Conservation (phyloP, 37 sponge, comb jelly and placozoan species). For the Petrosia ficiformis region DNA sequence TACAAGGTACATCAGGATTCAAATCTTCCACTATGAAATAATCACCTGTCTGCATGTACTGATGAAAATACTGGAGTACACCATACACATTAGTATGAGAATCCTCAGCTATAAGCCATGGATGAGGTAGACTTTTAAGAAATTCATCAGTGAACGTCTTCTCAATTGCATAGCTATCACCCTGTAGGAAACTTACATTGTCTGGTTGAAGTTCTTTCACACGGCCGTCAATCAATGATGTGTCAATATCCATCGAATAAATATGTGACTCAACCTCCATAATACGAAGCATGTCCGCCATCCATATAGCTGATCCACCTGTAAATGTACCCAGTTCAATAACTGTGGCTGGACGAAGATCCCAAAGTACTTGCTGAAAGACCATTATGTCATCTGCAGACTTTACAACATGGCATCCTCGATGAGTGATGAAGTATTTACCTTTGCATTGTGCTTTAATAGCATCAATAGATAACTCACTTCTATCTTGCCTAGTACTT, state of each 20-base stretch:
- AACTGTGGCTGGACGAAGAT: slow-evolving; percentile 44
- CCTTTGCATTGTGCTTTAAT: slow-evolving; percentile 1
- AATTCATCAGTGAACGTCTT: slow-evolving; percentile 32
- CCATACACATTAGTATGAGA: slow-evolving; percentile 36
- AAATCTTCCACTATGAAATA: slow-evolving; percentile 66
- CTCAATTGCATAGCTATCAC: slow-evolving; percentile 43
- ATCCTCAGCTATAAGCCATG: slow-evolving; percentile 65
- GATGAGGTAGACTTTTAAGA: slow-evolving; percentile 34
- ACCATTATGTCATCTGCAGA: slow-evolving; percentile 76
- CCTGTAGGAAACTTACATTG: slow-evolving; percentile 50
- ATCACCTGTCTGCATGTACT: slow-evolving; percentile 45
- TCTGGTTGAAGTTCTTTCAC: slow-evolving; percentile 31
- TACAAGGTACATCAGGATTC: slow-evolving; percentile 10
- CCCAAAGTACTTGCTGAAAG: slow-evolving; percentile 32
- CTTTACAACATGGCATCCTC: slow-evolving; percentile 43
- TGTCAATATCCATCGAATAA: slow-evolving; percentile 57
- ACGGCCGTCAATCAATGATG: slow-evolving; percentile 17
- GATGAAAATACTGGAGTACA: slow-evolving; percentile 40
- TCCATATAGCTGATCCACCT: slow-evolving; percentile 60
- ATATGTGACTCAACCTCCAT: slow-evolving; percentile 20
- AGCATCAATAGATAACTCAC: slow-evolving; percentile 18
- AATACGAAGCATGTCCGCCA: slow-evolving; percentile 32
- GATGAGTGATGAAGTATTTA: slow-evolving; percentile 10
- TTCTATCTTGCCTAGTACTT: slow-evolving; percentile 43
- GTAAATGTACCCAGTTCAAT: slow-evolving; percentile 68